Base-by-base conservation (phyloP, 2,113 vertebrate genomes). In the Melanerpes aurifrons region DNA sequence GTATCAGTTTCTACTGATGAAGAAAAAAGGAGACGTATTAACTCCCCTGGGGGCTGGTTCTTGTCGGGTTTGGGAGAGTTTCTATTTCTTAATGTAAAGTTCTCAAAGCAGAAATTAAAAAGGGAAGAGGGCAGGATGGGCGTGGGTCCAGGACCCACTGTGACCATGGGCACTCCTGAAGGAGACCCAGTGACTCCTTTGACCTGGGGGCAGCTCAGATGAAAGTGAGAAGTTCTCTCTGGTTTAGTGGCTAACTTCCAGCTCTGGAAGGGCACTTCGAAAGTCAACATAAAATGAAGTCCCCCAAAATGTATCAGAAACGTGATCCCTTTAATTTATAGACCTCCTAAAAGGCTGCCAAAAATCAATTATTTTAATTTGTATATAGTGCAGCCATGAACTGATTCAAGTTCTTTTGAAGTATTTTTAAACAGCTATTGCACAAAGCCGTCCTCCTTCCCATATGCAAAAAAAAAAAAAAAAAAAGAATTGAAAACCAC, bases 301-400 rank as follows among this genome's bases (percentile, higher is more conserved):
- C 73, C 82, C 57, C 87, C 81, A 48, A 92, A 95, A 93, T 76
- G 47, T 92, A 96, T 97, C 94, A 93, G 96, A 96, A 96, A 96
- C 4, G 15, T 67, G 90, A 94, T 95, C 86, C 76, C 31, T 93
- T 94, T 94, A 95, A 96, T 97, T 97, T 97, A 95, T 95, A 94
- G 95, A 94, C 96, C 72, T 94, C 88, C 83, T 92, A 91, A 90
- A 95, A 94, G 82, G 64, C 93, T 96, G 94, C 94, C 96, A 96
- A 96, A 96, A 96, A 91, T 94, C 93, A 96, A 93, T 97, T 97
- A 94, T 95, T 97, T 96, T 94, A 96, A 96, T 96, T 96, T 97
- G 96, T 96, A 82, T 96, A 87, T 94, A 91, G 94, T 77, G 56
- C 84, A 91, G 88, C 79, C 84, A 81, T 87, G 64, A 47, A 91